Percentiles rank a stretch among this genome's conserved stretches.
Conservation (phyloP, 2,113 vertebrate genomes). For the Scartelaos histophorus region DNA sequence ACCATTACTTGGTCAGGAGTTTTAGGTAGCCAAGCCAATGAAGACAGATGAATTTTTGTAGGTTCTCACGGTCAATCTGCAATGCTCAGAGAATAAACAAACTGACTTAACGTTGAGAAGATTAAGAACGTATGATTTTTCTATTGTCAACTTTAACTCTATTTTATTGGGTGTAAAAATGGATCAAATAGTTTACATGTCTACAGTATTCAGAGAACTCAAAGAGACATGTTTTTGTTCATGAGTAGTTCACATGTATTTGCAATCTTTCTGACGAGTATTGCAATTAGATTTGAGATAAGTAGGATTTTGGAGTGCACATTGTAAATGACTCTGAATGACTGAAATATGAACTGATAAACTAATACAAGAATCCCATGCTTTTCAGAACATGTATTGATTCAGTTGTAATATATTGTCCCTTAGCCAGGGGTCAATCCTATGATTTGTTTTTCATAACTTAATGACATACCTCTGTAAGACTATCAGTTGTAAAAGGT, state of each 20-base stretch:
- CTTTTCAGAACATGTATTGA: too few species aligned
- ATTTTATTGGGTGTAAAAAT: too few species aligned
- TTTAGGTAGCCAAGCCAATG: slow-evolving; percentile 3
- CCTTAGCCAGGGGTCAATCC: not conserved
- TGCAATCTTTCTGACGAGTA: too few species aligned
- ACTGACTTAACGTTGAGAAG: not conserved
- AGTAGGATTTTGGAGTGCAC: too few species aligned
- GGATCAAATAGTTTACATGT: too few species aligned
- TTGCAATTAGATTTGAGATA: too few species aligned
- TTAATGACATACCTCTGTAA: not conserved
- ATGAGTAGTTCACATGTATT: too few species aligned
- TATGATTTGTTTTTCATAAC: not conserved
- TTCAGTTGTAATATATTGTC: too few species aligned
- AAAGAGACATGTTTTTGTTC: not conserved
- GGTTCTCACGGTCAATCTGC: not conserved
- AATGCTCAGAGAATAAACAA: not conserved
- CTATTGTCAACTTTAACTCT: too few species aligned
- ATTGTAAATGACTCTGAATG: too few species aligned
- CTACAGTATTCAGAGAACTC: not conserved
- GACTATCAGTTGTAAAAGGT: slow-evolving; percentile 1
- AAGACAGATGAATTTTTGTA: not conserved
- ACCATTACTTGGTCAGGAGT: slow-evolving; percentile 8
- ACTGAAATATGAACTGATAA: too few species aligned
- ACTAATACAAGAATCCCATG: too few species aligned
- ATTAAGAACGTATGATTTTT: not conserved